Percentiles rank a stretch among this genome's conserved stretches.
Conservation (phyloP, 2,113 vertebrate species). For the Austrofundulus limnaeus region DNA sequence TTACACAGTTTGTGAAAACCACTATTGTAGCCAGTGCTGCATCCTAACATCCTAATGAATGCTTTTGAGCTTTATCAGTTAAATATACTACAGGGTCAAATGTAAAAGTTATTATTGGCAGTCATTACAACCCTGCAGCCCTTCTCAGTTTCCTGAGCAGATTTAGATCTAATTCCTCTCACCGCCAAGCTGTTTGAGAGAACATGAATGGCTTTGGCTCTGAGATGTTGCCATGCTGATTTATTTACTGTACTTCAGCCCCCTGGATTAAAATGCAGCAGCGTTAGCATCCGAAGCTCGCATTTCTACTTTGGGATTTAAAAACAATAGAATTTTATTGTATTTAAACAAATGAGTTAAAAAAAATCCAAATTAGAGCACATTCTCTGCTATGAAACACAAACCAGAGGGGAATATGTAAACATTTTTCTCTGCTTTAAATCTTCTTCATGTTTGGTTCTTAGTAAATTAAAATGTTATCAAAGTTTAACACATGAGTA, state of each 20-base stretch:
- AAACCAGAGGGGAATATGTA: not conserved
- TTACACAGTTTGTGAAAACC: constrained; percentile 40
- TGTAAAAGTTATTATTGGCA: constrained; percentile 24
- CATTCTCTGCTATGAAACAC: not conserved
- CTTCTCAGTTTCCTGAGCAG: constrained; percentile 39
- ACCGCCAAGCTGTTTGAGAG: constrained; percentile 34
- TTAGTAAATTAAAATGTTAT: no score
- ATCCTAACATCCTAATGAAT: constrained; percentile 23
- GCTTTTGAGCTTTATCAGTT: constrained; percentile 30
- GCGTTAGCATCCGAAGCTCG: constrained; percentile 60
- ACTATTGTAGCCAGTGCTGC: not conserved
- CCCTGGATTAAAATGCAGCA: constrained; percentile 58
- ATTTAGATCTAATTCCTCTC: constrained; percentile 44
- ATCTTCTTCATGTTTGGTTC: no score
- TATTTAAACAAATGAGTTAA: constrained; percentile 7
- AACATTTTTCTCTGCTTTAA: not conserved
- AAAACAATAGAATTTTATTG: constrained; percentile 6
- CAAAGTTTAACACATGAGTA: no score
- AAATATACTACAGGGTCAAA: constrained; percentile 42
- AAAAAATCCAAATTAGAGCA: not conserved
- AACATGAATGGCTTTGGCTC: constrained; percentile 58
- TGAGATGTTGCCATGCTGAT: constrained; percentile 66
- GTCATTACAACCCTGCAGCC: constrained; percentile 7
- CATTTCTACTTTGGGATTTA: constrained; percentile 54
- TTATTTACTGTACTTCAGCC: constrained; percentile 71